Evolutionary conservation across 2,797 vertebrate genomes (phyloP).

Genomic region (Sebastiscus albofasciatus): DNA sequence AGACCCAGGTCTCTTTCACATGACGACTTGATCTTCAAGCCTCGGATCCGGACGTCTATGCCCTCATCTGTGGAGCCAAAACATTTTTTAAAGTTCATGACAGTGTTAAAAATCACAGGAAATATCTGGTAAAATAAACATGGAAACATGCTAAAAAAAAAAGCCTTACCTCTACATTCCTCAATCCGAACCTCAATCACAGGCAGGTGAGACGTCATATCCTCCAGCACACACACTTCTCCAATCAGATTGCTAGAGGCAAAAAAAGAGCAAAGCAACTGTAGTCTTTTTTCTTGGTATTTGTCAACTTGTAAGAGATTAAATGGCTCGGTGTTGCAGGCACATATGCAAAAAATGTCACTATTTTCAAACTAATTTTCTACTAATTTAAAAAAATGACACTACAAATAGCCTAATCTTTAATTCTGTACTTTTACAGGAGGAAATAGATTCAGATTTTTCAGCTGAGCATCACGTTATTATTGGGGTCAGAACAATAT

Average conservation of each 20-base stretch:
- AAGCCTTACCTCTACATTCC: slow-evolving; percentile 90
- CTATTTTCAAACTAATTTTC: background rate
- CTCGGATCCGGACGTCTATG: slow-evolving; percentile 95
- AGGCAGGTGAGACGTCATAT: slow-evolving; percentile 92
- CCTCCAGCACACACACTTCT: slow-evolving; percentile 95
- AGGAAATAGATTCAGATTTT: background rate
- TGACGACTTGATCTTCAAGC: slow-evolving; percentile 96
- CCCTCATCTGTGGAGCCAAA: slow-evolving; percentile 87
- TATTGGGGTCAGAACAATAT: background rate
- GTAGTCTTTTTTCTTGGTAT: background rate
- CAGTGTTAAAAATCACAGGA: background rate
- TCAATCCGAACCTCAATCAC: slow-evolving; percentile 95
- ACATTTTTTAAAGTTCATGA: background rate
- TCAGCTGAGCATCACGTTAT: background rate
- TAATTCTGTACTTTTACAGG: background rate
- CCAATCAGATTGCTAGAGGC: slow-evolving; percentile 90
- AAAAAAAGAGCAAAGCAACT: slow-evolving; percentile 6
- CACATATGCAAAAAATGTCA: background rate
- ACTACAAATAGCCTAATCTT: background rate
- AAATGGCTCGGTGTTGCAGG: background rate
- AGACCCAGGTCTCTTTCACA: slow-evolving; percentile 93
- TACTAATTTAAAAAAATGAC: background rate
- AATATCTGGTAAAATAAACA: background rate
- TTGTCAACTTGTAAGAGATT: background rate
- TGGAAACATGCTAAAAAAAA: background rate